A percentile compares a stretch with the other conserved stretches of the same genome.
phyloP scores from a whole-genome alignment of 2,888 invertebrate species.

The Lasioglossum lativentre region DNA sequence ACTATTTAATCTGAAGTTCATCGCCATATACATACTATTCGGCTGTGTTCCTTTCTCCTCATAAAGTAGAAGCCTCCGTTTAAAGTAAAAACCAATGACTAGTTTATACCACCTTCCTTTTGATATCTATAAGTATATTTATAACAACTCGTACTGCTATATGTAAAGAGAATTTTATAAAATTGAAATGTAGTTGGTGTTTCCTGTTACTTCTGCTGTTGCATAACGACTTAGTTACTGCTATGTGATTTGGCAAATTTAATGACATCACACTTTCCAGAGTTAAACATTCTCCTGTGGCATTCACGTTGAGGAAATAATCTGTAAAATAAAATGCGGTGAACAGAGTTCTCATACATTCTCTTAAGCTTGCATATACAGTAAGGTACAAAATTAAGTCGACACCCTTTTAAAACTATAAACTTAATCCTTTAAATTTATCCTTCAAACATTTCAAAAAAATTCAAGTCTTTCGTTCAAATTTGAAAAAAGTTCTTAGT shows the following conservation, averaged over 20 bases:
- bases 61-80: conserved; percentile 36
- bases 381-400: background rate
- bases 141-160: conserved; percentile 56
- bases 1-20: conserved; percentile 50
- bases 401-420: background rate
- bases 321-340: conserved; percentile 61
- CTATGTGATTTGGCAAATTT: conserved; percentile 66
- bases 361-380: background rate
- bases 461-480: background rate
- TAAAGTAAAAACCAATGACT: conserved; percentile 66
- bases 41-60: conserved; percentile 34
- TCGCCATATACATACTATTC: conserved; percentile 36
- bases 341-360: background rate
- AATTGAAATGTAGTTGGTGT: conserved; percentile 50
- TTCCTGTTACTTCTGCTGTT: conserved; percentile 50
- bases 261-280: conserved; percentile 61
- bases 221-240: conserved; percentile 46
- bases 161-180: conserved; percentile 51
- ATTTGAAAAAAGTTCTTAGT: background rate
- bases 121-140: conserved; percentile 61
- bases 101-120: conserved; percentile 71
- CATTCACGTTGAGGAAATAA: conserved; percentile 52
- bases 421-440: too few species aligned
- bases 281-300: conserved; percentile 52
- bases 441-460: too few species aligned